Conservation (phyloP, 2,113 vertebrate species). For the Chloropsis hardwickii region DNA sequence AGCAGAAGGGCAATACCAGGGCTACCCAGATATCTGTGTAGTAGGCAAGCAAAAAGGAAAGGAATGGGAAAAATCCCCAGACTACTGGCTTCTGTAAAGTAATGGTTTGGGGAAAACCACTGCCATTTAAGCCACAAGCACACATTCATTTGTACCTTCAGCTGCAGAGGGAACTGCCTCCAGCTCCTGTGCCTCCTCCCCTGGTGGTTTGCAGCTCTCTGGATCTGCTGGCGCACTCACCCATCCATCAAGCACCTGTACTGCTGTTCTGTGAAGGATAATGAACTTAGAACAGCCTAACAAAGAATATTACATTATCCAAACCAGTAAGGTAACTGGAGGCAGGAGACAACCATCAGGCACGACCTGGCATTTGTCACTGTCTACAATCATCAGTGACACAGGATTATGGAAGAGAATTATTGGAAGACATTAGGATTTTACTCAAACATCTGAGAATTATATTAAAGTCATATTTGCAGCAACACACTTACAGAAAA, state of each 20-base stretch:
- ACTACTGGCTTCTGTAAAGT: not conserved
- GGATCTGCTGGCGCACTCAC: not conserved
- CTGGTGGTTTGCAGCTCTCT: not conserved
- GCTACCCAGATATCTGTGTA: not conserved
- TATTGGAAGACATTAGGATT: constrained; percentile 55
- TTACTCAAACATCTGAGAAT: constrained; percentile 60
- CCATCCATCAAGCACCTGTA: not conserved
- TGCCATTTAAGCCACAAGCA: not conserved
- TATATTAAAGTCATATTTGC: constrained; percentile 66
- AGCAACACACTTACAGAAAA: constrained; percentile 63
- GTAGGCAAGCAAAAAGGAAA: not conserved
- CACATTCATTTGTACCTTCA: not conserved
- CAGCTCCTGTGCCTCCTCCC: not conserved
- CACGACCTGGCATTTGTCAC: constrained; percentile 19
- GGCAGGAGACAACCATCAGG: not conserved
- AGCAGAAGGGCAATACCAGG: not conserved
- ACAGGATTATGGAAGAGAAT: constrained; percentile 34
- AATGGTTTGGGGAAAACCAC: not conserved
- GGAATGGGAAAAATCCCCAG: not conserved
- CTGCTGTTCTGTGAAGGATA: not conserved
- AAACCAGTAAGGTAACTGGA: constrained; percentile 33
- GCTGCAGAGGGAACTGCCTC: not conserved
- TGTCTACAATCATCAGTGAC: constrained; percentile 22
- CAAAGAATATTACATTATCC: constrained; percentile 29
- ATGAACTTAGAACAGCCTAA: constrained; percentile 37